These are phyloP conservation scores for Hydrochoerus hydrochaeris DNA, from an alignment of 2,113 vertebrate genomes.

Conservation along the genomic window DNA sequence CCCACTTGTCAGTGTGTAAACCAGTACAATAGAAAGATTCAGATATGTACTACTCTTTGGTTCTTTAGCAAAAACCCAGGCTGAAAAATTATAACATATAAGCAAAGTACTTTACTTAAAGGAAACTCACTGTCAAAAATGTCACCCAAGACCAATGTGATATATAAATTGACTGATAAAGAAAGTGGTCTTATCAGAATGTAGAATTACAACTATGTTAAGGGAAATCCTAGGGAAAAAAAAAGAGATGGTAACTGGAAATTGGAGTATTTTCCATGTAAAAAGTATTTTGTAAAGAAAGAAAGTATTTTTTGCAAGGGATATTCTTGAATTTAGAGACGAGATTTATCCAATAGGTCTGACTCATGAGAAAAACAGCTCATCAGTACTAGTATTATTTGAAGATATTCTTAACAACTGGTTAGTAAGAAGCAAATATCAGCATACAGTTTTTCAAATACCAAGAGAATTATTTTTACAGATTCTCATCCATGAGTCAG, in stretches of 20 bases:
- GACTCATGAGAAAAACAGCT: neutral
- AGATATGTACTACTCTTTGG: neutral
- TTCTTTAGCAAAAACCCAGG: neutral
- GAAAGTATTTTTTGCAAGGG: neutral
- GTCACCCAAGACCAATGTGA: neutral
- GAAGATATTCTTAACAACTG: slow-evolving; percentile 3
- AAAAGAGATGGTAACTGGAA: neutral
- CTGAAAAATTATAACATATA: neutral
- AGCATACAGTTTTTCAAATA: neutral
- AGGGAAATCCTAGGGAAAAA: neutral
- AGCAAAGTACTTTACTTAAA: neutral
- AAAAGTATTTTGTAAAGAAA: slow-evolving; percentile 28
- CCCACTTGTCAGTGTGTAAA: neutral
- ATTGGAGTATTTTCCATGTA: neutral
- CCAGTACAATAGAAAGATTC: neutral
- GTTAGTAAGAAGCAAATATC: slow-evolving; percentile 10
- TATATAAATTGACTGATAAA: neutral
- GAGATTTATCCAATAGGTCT: neutral
- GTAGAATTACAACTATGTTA: neutral
- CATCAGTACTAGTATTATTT: slow-evolving; percentile 18
- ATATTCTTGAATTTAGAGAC: neutral
- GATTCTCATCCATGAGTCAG: neutral
- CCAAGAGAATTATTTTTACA: neutral
- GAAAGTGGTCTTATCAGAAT: neutral
- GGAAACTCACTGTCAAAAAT: neutral